These are phyloP conservation scores for Penaeus indicus DNA, from an alignment of 1,140 invertebrate genomes.

Conservation along the genomic window DNA sequence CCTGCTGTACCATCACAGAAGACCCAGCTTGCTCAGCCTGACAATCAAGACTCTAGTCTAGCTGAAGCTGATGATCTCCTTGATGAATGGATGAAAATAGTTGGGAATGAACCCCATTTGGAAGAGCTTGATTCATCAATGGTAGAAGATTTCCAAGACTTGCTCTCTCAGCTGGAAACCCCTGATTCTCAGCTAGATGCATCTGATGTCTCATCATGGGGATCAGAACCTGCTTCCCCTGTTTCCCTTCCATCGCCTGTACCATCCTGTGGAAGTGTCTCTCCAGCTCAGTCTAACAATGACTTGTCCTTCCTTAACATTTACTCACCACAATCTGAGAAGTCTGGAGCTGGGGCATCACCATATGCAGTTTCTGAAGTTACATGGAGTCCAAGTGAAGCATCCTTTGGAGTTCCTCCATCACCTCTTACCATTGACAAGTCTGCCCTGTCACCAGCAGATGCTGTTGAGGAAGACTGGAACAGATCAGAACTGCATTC, in stretches of 20 bases:
- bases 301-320: background rate
- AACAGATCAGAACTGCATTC: conserved; percentile 29
- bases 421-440: conserved; percentile 63
- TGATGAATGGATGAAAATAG: conserved; percentile 42
- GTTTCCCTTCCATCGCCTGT: conserved; percentile 37
- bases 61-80: conserved; percentile 26
- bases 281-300: conserved; percentile 12
- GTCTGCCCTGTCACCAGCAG: background rate
- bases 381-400: background rate
- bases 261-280: conserved; percentile 34
- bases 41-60: too few relatives aligned
- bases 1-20: too few relatives aligned
- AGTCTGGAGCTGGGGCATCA: too few relatives aligned
- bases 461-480: background rate
- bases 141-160: conserved; percentile 38
- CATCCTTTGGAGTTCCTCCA: background rate
- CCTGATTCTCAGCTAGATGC: background rate
- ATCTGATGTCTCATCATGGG: conserved; percentile 23
- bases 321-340: background rate
- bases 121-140: background rate
- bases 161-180: conserved; percentile 38
- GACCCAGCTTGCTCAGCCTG: too few relatives aligned
- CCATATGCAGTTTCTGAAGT: too few relatives aligned
- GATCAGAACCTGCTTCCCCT: conserved; percentile 31
- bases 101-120: background rate